These are phyloP conservation scores for Tethya wilhelma DNA, from an alignment of 37 sponge, comb jelly and placozoan species.

Conservation along the genomic window DNA sequence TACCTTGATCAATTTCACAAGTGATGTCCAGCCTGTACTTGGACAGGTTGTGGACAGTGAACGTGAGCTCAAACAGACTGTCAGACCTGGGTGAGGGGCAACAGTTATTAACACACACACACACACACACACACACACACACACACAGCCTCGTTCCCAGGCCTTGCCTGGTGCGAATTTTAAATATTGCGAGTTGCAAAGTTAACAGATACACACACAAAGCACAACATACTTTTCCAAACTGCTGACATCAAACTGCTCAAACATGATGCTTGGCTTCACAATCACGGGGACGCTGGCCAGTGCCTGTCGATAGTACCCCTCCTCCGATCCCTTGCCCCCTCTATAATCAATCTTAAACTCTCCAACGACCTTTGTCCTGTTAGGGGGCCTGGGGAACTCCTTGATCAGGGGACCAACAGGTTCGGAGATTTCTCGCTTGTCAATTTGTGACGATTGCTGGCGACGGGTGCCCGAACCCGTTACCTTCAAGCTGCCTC, in stretches of 20 bases:
- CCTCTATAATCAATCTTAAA: conserved; percentile 61
- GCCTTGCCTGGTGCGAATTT: background rate
- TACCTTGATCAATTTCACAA: conserved; percentile 43
- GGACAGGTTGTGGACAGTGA: conserved; percentile 28
- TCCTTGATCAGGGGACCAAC: conserved; percentile 15
- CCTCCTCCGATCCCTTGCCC: conserved; percentile 32
- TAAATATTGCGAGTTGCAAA: background rate
- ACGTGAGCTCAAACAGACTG: conserved; percentile 23
- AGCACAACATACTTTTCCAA: conserved; percentile 32
- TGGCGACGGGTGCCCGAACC: no score
- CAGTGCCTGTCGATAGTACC: conserved; percentile 48
- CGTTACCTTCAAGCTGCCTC: no score
- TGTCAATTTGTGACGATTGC: background rate
- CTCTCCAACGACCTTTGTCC: background rate
- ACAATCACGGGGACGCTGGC: conserved; percentile 7
- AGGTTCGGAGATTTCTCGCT: conserved; percentile 24
- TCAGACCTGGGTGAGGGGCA: conserved; percentile 5
- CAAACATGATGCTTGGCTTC: conserved; percentile 58
- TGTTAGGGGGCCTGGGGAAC: background rate
- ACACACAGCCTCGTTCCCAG: background rate
- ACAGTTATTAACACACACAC: background rate
- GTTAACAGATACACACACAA: background rate
- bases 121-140: background rate
- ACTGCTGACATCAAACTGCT: conserved; percentile 40
- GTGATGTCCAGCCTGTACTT: conserved; percentile 3